These are phyloP conservation scores for Orchestia grillus DNA, from an alignment of 1,140 invertebrate species.

Conservation along the genomic window DNA sequence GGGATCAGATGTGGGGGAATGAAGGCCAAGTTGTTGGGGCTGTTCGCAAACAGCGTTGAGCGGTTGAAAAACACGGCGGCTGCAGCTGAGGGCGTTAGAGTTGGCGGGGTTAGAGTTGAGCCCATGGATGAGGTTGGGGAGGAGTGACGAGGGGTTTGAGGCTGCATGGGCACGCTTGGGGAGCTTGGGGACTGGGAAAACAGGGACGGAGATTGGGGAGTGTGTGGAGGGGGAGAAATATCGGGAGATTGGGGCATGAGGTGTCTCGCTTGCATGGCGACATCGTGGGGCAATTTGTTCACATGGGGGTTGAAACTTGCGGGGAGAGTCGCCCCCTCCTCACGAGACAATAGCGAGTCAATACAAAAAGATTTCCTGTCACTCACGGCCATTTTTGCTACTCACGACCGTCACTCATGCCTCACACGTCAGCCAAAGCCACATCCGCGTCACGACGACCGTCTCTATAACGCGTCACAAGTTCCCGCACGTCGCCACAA, in stretches of 20 bases:
- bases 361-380: slow-evolving; percentile 68
- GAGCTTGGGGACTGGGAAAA: slow-evolving; percentile 59
- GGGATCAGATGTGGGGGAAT: slow-evolving; percentile 65
- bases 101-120: slow-evolving; percentile 57
- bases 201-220: slow-evolving; percentile 57
- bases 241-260: slow-evolving; percentile 61
- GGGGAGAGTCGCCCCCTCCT: not conserved
- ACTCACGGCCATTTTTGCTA: slow-evolving; percentile 60
- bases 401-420: not conserved
- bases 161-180: slow-evolving; percentile 11
- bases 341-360: slow-evolving; percentile 67
- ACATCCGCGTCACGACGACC: too few relatives aligned
- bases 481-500: too few relatives aligned
- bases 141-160: slow-evolving; percentile 49
- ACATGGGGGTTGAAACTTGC: not conserved
- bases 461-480: too few relatives aligned
- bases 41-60: slow-evolving; percentile 59
- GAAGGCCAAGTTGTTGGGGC: slow-evolving; percentile 56
- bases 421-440: too few relatives aligned
- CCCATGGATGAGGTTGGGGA: slow-evolving; percentile 60
- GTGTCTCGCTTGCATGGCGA: slow-evolving; percentile 17
- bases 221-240: slow-evolving; percentile 48
- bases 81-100: slow-evolving; percentile 50
- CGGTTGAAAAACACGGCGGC: slow-evolving; percentile 60
- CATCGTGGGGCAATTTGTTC: not conserved